phyloP scores from a whole-genome alignment of 2,113 vertebrate genomes.

The Ardeotis arabs region DNA sequence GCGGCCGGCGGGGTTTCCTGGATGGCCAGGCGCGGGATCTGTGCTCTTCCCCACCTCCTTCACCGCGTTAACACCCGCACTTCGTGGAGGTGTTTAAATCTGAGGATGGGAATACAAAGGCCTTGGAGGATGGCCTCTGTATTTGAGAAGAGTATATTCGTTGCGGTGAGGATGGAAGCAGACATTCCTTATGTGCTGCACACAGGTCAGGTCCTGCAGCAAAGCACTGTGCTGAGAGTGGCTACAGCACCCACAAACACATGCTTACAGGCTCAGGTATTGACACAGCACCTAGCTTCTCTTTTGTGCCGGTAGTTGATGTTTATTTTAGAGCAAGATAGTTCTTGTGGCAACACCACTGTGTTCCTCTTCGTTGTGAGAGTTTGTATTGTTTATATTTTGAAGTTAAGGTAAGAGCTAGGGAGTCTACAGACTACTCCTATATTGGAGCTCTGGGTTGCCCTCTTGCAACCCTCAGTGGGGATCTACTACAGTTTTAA shows the following conservation, averaged over 20 bases:
- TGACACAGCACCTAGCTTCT: not conserved
- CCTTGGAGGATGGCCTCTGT: not conserved
- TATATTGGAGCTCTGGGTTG: rapidly evolving
- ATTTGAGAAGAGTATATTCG: not conserved
- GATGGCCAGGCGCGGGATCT: not conserved
- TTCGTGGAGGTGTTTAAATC: not conserved
- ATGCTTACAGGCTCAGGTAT: not conserved
- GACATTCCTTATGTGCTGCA: not conserved
- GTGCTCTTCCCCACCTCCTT: not conserved
- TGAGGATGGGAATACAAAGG: not conserved
- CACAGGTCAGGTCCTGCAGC: not conserved
- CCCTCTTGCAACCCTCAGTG: not conserved
- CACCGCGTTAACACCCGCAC: not conserved
- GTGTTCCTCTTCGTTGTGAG: not conserved
- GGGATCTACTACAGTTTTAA: not conserved
- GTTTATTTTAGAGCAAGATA: not conserved
- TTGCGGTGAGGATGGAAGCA: not conserved
- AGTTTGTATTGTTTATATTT: not conserved
- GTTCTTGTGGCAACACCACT: not conserved
- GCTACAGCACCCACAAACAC: not conserved
- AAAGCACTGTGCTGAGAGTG: not conserved
- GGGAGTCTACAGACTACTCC: not conserved
- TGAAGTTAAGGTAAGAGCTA: not conserved
- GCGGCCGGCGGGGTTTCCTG: not conserved
- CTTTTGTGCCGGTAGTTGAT: not conserved